Evolutionary conservation across 2,888 invertebrate genomes (phyloP).

Genomic region (Cerastis leucographa): DNA sequence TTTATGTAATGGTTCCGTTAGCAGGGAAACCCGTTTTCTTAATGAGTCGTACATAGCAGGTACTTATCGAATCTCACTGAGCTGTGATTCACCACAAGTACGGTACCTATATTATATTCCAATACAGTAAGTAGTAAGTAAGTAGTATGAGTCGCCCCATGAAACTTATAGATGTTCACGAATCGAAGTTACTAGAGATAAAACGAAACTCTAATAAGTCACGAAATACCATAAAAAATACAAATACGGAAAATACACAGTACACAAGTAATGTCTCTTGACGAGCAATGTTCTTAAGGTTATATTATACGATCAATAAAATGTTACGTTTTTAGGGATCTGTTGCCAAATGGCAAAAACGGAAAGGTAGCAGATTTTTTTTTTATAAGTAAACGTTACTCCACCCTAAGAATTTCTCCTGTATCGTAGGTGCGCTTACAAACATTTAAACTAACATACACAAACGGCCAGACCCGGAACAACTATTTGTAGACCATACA

Average conservation of each 20-base stretch:
- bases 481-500: too few relatives aligned
- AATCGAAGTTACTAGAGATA: background rate
- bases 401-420: too few relatives aligned
- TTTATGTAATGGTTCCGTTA: background rate
- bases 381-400: too few relatives aligned
- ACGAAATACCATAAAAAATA: background rate
- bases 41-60: background rate
- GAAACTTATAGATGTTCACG: background rate
- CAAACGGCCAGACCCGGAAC: too few relatives aligned
- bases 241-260: background rate
- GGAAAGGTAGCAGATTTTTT: background rate
- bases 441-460: too few relatives aligned
- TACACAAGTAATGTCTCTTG: background rate
- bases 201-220: background rate
- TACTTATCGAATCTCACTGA: background rate
- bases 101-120: background rate
- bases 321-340: background rate
- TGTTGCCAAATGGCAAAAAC: background rate
- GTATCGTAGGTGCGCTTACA: too few relatives aligned
- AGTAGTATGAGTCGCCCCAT: background rate
- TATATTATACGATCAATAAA: background rate
- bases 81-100: background rate
- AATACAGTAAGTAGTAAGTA: background rate
- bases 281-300: background rate
- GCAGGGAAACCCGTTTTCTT: constrained; percentile 9